Evolutionary conservation across 2,888 invertebrate species (phyloP).

Genomic region (Orgyia antiqua): DNA sequence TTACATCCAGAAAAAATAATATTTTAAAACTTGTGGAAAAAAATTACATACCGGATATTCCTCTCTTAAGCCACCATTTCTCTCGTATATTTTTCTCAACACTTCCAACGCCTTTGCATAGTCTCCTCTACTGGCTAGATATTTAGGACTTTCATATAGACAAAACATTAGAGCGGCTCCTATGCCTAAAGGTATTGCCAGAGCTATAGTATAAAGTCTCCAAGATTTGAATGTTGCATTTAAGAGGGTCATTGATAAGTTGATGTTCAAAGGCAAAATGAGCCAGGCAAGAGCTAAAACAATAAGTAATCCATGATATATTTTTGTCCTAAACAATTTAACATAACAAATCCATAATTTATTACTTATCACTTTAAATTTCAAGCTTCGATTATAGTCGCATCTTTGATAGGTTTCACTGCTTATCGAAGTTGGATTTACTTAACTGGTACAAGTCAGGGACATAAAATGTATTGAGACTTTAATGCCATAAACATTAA

Average conservation of each 20-base stretch:
- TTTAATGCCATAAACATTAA: no score
- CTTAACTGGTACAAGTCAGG: no score
- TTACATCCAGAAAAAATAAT: no score
- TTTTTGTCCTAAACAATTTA: no score
- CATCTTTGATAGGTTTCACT: no score
- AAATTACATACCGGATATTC: conserved; percentile 44
- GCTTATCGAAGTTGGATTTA: no score
- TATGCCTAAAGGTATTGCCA: conserved; percentile 46
- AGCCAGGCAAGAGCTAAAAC: conserved; percentile 79
- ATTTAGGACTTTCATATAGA: conserved; percentile 87
- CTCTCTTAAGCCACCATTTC: conserved; percentile 36
- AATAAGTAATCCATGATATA: neutral
- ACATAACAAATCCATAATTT: no score
- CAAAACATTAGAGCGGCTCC: conserved; percentile 74
- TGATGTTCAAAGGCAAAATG: conserved; percentile 76
- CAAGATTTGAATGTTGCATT: conserved; percentile 80
- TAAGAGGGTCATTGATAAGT: conserved; percentile 46
- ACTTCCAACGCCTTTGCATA: conserved; percentile 71
- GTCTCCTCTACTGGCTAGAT: conserved; percentile 79
- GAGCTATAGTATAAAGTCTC: conserved; percentile 80
- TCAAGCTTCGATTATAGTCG: no score
- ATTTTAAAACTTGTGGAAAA: no score
- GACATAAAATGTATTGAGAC: no score
- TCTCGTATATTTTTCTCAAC: conserved; percentile 34
- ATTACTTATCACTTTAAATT: no score